Evolutionary conservation across 2,888 invertebrate genomes (phyloP), one percentile per base, ranked within the genome.

Genomic region (Andrena camellia): DNA sequence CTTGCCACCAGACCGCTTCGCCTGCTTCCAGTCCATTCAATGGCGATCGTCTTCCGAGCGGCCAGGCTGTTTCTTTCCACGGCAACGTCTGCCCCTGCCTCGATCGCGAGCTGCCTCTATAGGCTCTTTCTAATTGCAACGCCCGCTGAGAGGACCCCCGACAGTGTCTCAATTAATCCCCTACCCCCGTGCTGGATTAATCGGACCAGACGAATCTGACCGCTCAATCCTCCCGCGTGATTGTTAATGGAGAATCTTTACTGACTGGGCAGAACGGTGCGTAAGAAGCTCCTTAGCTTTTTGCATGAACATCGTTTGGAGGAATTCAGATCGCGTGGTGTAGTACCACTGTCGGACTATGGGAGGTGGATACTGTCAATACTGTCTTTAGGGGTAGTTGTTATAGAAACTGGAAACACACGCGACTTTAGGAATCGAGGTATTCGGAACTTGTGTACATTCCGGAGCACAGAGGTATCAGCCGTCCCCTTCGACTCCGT

Each of bases 161-260:
- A 13, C 52, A 10, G 63, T 26, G 64, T 20, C 64, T 64, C 64
- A 17, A 74, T 68, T 63, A 57, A 74, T 63, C 74, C 67, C 54
- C 33, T 63, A 31, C 35, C 42, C 57, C 57, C 10, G 26, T 26
- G 33, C 6, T 33, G n/a, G 57, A 31, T 35, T 67, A 52, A 78
- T 62, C 20, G 35, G 72, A 52, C 64, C 33, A 23, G 26, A 17
- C n/a, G 42, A 13, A 8, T 48, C 33, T n/a, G 26, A 33, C 35
- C 57, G 31, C 10, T 33, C 52, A 48, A 52, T n/a, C 4, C 23
- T 23, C 35, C 35, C 29, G 20, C 60, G 57, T 29, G 29, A 59
- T 29, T 33, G 59, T 42, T 64, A 42, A n/a, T 2, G 7, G 13
- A 13, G 10, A 17, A 29, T 60, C 62, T 26, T 23, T 8, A 35